phyloP scores from a whole-genome alignment of 2,797 vertebrate species.

The Strix occidentalis region DNA sequence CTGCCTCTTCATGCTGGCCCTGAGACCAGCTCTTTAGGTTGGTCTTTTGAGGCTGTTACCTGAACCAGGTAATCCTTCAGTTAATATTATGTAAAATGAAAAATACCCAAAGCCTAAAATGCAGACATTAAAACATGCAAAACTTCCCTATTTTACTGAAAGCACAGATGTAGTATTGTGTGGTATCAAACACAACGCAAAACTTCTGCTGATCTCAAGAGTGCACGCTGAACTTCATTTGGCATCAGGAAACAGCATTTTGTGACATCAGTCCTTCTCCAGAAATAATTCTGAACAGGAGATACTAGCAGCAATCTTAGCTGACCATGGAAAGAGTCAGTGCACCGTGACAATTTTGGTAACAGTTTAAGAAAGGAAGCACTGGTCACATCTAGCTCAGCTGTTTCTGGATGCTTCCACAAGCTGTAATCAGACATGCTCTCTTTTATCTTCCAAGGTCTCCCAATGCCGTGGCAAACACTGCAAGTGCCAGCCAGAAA shows the following conservation, averaged over 20 bases:
- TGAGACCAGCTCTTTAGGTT: background rate
- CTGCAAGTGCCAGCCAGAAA: background rate
- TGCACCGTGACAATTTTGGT: background rate
- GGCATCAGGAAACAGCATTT: background rate
- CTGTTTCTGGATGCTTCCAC: background rate
- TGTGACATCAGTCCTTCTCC: background rate
- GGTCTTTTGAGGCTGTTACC: background rate
- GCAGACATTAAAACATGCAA: background rate
- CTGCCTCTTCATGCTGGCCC: background rate
- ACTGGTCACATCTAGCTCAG: background rate
- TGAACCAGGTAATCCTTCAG: background rate
- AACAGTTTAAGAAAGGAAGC: background rate
- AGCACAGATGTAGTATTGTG: background rate
- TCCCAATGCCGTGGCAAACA: background rate
- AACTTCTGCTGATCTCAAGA: background rate
- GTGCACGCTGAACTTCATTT: background rate
- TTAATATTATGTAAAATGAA: background rate
- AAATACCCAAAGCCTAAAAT: background rate
- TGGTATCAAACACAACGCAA: background rate
- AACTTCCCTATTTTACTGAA: background rate
- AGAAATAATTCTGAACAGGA: background rate
- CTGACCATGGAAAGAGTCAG: background rate
- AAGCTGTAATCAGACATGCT: background rate
- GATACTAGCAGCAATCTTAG: background rate
- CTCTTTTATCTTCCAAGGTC: background rate